Conservation (phyloP, 2,888 invertebrate species). For the Caenorhabditis sp. region DNA sequence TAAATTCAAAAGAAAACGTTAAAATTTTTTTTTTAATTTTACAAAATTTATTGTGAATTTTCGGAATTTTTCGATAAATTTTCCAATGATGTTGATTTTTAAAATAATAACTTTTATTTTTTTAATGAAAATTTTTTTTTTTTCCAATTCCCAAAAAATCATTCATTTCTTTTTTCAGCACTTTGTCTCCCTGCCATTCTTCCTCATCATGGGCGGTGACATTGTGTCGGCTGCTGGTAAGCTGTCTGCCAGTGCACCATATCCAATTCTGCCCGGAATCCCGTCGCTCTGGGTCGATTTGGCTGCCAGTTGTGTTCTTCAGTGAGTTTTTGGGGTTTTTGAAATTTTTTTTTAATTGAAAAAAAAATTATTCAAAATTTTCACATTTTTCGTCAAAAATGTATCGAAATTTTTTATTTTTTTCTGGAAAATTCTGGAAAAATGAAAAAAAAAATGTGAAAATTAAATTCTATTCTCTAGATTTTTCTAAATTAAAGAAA, state of each 20-base stretch:
- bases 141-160: background rate
- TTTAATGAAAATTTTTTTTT: slow-evolving; percentile 1
- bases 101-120: background rate
- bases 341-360: no score
- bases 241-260: slow-evolving; percentile 85
- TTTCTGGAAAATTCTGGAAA: background rate
- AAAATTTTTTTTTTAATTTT: no score
- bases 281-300: slow-evolving; percentile 80
- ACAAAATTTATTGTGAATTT: no score
- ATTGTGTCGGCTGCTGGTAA: slow-evolving; percentile 89
- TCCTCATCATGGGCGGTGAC: slow-evolving; percentile 90
- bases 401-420: background rate
- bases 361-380: background rate
- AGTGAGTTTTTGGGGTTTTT: slow-evolving; percentile 64
- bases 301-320: slow-evolving; percentile 73
- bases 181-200: slow-evolving; percentile 92
- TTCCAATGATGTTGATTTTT: no score
- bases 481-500: background rate
- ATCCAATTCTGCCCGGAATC: slow-evolving; percentile 60
- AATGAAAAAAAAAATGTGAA: background rate
- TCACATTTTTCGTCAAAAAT: background rate
- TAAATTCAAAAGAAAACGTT: no score
- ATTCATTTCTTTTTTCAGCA: slow-evolving; percentile 86
- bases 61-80: no score
- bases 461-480: background rate